Base-by-base conservation (phyloP, 2,113 vertebrate species). In the Bucco capensis region DNA sequence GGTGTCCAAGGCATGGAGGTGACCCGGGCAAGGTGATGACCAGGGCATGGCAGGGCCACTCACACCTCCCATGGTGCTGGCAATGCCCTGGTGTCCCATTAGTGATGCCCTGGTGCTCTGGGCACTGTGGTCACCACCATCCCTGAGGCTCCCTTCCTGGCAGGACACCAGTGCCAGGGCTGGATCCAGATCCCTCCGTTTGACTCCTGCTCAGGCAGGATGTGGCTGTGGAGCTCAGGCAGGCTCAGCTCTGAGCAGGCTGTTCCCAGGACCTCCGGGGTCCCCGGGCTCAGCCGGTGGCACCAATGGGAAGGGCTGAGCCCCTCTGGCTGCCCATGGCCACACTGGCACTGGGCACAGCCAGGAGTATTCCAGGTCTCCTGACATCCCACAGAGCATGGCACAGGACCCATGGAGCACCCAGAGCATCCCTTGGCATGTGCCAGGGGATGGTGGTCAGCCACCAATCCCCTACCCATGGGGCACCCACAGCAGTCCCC, bases 241-340 rank as follows among this genome's bases (percentile, higher is more conserved):
- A 17, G 75, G 50, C 38, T 60, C 77, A 3, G 47, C 46, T 60
- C 61, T 23, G 30, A 16, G 12, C 56, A 27, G 49, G 86, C 33
- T 7, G 88, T 47, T 78, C 31, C 2, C 15, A 75, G 76, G 89
- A 54, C 89, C 89, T 70, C 82, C 69, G n/a, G 76, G 89, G 62
- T 46, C 76, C 89, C 82, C 82, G 56, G 89, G 89, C 56, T 91
- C 89, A 28, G n/a, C 89, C 61, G 89, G 89, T 24, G 31, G 19
- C 40, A 7, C 38, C 4, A 24, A 9, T 5, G 40, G 42, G 5
- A n/a, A 46, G 42, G 18, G 42, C 62, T 30, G 62, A 64, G 61
- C 28, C 38, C 12, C 61, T 31, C 38, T 13, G 9, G 61, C 22
- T 33, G 21, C 22, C 47, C 35, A 24, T 10, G 14, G 51, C 44